Percentiles rank a stretch among this genome's conserved stretches.
Evolutionary conservation across 2,888 invertebrate species (phyloP).

Genomic region (Panzeria rudis): DNA sequence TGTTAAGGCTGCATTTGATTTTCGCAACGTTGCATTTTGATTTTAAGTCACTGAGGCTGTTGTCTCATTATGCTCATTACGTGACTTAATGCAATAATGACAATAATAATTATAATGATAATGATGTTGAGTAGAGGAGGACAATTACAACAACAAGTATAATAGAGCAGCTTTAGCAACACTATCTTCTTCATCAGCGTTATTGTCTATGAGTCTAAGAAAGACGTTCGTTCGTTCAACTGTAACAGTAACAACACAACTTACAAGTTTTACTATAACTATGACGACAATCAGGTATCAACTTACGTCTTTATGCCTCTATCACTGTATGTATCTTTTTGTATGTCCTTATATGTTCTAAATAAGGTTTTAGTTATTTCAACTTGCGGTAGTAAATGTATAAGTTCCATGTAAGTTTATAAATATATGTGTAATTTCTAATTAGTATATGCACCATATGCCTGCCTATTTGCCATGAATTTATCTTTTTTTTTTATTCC

Average conservation of each 20-base stretch:
- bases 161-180: slow-evolving; percentile 21
- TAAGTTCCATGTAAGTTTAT: neutral
- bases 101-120: slow-evolving; percentile 66
- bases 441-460: slow-evolving; percentile 60
- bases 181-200: slow-evolving; percentile 22
- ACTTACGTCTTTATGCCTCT: neutral
- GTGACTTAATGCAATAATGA: slow-evolving; percentile 71
- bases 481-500: slow-evolving; percentile 9
- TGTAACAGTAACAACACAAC: slow-evolving; percentile 1
- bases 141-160: slow-evolving; percentile 47
- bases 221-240: slow-evolving; percentile 23
- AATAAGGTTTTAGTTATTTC: slow-evolving; percentile 18
- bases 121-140: slow-evolving; percentile 59
- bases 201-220: slow-evolving; percentile 27
- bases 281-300: slow-evolving; percentile 24
- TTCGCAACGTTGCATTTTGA: slow-evolving; percentile 71
- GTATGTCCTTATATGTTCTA: slow-evolving; percentile 2
- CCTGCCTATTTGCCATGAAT: slow-evolving; percentile 9
- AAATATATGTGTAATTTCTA: slow-evolving; percentile 40
- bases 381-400: neutral
- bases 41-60: slow-evolving; percentile 58
- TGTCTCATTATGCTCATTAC: slow-evolving; percentile 68
- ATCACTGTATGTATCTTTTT: neutral
- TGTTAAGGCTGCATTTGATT: slow-evolving; percentile 64
- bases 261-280: neutral